Percentiles rank a stretch among this genome's conserved stretches.
Conservation (phyloP, 2,113 vertebrate species). For the Maccullochella peelii region DNA sequence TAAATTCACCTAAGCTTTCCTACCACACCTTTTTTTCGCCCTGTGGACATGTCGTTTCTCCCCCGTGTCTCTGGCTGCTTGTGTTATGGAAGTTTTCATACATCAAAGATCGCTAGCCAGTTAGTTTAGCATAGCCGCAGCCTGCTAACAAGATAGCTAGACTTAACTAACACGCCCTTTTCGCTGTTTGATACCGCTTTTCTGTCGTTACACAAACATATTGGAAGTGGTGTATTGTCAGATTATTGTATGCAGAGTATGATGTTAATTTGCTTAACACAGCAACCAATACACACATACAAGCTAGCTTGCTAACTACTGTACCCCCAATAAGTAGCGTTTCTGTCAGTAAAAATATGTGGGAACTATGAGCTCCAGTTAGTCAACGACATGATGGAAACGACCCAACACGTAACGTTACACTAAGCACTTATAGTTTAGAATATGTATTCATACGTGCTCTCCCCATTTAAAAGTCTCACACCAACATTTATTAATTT, state of each 20-base stretch:
- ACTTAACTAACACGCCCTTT: slow-evolving; percentile 73
- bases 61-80: neutral
- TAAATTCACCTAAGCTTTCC: slow-evolving; percentile 22
- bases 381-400: neutral
- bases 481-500: neutral
- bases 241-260: too few species aligned
- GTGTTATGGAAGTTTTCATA: slow-evolving; percentile 64
- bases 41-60: neutral
- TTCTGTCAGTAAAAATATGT: slow-evolving; percentile 5
- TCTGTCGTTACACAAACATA: neutral
- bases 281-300: too few species aligned
- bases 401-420: neutral
- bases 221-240: neutral
- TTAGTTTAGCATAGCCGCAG: slow-evolving; percentile 66
- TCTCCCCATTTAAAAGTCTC: neutral
- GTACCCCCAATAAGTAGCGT: neutral
- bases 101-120: slow-evolving; percentile 48
- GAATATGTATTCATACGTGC: neutral
- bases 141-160: slow-evolving; percentile 55
- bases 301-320: slow-evolving; percentile 14
- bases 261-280: too few species aligned
- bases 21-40: neutral
- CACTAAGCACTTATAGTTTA: neutral
- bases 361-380: slow-evolving; percentile 4
- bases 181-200: neutral